Base-by-base conservation (phyloP, 1,140 invertebrate species). In the Phortica variegata region DNA sequence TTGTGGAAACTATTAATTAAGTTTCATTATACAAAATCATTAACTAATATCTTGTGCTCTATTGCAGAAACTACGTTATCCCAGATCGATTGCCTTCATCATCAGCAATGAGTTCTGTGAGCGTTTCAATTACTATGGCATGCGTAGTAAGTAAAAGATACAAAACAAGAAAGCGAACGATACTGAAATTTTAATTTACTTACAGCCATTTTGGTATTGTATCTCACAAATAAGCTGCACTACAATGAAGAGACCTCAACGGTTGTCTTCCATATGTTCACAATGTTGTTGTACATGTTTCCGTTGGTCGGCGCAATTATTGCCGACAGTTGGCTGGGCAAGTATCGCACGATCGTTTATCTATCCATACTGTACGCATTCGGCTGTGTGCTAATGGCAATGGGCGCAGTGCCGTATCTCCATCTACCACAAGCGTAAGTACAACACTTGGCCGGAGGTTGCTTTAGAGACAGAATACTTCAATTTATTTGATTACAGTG, bases 91-190 rank as follows among this genome's bases (percentile, higher is more conserved):
- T 10, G 92, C 88, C 60, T 95, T 96, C 75, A 97, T 98, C 62
- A 81, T 98, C 43, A 87, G 85, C 69, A 96, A 93, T 85, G 95
- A 98, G 78, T 95, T 97, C 74, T 97, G 95, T 76, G 95, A 98
- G 79, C 82, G 95, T 61, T 98, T 97, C 77, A 92, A 88, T 36
- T 97, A 85, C 75, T 97, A 97, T 87, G 95, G 95, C 63, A 91
- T 97, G 88, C 86, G 89, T 84, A 89, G 93, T 96, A 79, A 83
- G 86, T 83, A 37, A 18, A 12, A n/a, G 16, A 19, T 34, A 4
- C 10, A 4, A 9, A 9, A 3, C 10, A 20, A 13, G 5, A 23
- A 45, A 3, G 1, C 17, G 12, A 29, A 26, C 13, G 20, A 17
- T 9, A 26, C 13, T 26, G 2, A 3, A n/a, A 17, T 20, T 41